Evolutionary conservation across 37 sponge, comb jelly and placozoan species (phyloP), one percentile per base, ranked within the genome.

Genomic region (Halisarca cf. caerulea): DNA sequence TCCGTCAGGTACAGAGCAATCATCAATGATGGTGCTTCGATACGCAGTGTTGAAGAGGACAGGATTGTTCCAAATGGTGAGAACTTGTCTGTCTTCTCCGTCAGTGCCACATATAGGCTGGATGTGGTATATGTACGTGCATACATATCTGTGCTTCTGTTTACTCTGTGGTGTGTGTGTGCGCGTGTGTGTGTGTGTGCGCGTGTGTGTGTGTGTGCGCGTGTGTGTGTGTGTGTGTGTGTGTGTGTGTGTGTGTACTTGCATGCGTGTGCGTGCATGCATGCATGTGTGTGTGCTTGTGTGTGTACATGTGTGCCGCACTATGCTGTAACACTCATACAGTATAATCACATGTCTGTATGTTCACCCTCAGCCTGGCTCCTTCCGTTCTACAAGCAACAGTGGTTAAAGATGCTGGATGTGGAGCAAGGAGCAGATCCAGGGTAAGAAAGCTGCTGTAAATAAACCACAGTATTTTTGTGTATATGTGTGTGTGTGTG

Each of bases 381-480:
- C 34, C 51, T 84, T 42, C 70, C 84, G 2, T 51, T 87, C 18
- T 93, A 87, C 58, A 54, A 73, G 28, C 80, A 87, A 38, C 90
- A 90, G 81, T 93, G 94, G 94, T 33, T 84, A 64, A 86, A 69
- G 30, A 93, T 93, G 94, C 42, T 89, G 54, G 30, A 39, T 62
- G 88, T 93, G 2, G 90, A 93, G 28, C 94, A 93, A 68, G 64
- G 85, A 30, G 21, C 59, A 9, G 90, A 90, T 30, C 85, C 78
- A 2, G 88, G 85, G 94, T 93, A 71, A 42, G 20, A 7, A 34
- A 47, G 74, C 15, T 51, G 20, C 28, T 58, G 59, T 21, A 6
- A 27, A 14, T 58, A 14, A 11, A 17, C n/a, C 47, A 3, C 15
- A 40, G 37, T 40, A 32, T 15, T 59, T 47, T 14, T 11, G 11